Evolutionary conservation across 2,113 vertebrate genomes (phyloP).

Genomic region (Aramus guarauna): DNA sequence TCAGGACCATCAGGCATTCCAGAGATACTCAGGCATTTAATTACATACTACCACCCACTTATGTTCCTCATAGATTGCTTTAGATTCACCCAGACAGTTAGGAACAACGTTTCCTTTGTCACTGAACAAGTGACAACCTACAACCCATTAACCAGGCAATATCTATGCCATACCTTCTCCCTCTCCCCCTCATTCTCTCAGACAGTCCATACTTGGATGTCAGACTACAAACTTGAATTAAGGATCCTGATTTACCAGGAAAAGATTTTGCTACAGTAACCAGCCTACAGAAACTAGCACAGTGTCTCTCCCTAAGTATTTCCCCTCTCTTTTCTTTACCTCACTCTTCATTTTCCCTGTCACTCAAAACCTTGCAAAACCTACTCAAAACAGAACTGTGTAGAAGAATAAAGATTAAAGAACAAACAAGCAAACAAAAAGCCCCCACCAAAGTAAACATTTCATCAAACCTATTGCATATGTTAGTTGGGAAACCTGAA

Average conservation of each 20-base stretch:
- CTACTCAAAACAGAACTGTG: not conserved
- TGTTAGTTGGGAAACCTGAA: not conserved
- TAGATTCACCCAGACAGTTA: not conserved
- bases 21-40: not conserved
- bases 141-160: not conserved
- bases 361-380: not conserved
- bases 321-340: not conserved
- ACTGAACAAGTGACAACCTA: not conserved
- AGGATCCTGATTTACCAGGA: not conserved
- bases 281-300: not conserved
- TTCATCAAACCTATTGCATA: not conserved
- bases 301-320: not conserved
- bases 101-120: not conserved
- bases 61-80: not conserved
- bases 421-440: too few species aligned
- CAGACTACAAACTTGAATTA: not conserved
- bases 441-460: not conserved
- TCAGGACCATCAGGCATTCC: not conserved
- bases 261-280: not conserved
- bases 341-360: not conserved
- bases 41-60: not conserved
- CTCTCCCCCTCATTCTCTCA: not conserved
- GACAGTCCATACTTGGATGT: not conserved
- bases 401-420: not conserved
- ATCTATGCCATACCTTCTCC: not conserved